Evolutionary conservation across 2,888 invertebrate species (phyloP), one percentile per base, ranked within the genome.

Genomic region (Drosophila mimetica): DNA sequence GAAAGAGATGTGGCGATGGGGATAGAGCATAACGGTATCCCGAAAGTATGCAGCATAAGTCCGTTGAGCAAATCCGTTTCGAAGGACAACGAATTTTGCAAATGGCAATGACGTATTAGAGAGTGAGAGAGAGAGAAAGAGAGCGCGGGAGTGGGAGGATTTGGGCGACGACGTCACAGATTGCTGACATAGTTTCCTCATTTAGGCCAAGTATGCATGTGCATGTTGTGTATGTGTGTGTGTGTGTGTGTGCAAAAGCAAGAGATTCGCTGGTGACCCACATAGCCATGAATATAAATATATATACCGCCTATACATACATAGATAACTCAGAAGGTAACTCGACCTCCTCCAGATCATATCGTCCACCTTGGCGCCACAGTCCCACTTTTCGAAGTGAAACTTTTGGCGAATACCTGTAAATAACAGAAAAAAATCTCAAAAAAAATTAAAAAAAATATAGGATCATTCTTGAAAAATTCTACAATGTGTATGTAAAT

Each of bases 151-250:
- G 61, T 22, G 39, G 37, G 30, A 63, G 66, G 61, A 28, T 14
- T 54, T 55, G 28, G 54, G 32, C n/a, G 34, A 28, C 58, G 41
- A 74, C 74, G 61, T 53, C 73, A 74, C 72, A 63, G 69, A 71
- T 71, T 52, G 77, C 71, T 88, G 87, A 84, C 88, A 86, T 76
- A 86, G 85, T 86, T 86, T 74, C 61, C 59, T 71, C 60, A 81
- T 75, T 75, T 77, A 67, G 86, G 83, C 65, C 64, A 64, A 65
- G 64, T 60, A 61, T 65, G 57, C 69, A 66, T 63, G 46, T 61
- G 42, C 37, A 39, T n/a, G n/a, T 20, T 37, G 13, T 46, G 32
- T 32, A 0, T 37, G 25, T 32, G 4, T 36, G 28, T 37, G 37
- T 46, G 16, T 70, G n/a, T 54, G 16, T 60, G 28, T 47, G 46